A percentile compares a stretch with the other conserved stretches of the same genome.
Conservation (phyloP, 2,888 invertebrate species). For the Pycnomerus fuliginosus region DNA sequence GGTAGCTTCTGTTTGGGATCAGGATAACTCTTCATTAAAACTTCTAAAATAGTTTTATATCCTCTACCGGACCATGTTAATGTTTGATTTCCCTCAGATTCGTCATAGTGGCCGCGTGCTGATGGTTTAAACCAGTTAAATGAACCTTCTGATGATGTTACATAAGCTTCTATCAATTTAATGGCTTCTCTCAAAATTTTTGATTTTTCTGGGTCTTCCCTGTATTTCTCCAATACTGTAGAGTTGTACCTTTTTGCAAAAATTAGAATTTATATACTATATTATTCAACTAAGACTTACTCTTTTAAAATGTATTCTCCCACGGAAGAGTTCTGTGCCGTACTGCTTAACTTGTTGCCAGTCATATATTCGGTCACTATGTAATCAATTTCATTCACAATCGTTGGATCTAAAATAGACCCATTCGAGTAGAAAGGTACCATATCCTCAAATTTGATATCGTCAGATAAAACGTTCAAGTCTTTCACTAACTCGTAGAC, state of each 20-base stretch:
- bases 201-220: slow-evolving; percentile 17
- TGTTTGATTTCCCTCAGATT: not conserved
- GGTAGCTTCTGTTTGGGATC: slow-evolving; percentile 26
- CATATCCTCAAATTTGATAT: not conserved
- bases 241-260: slow-evolving; percentile 23
- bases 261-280: not conserved
- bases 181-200: slow-evolving; percentile 14
- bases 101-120: not conserved
- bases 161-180: slow-evolving; percentile 24
- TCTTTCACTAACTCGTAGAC: slow-evolving; percentile 32
- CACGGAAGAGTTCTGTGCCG: slow-evolving; percentile 11
- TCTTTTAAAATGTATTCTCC: not conserved
- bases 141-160: slow-evolving; percentile 48
- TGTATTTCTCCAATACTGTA: slow-evolving; percentile 18
- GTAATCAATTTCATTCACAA: not conserved
- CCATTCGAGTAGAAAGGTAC: slow-evolving; percentile 17
- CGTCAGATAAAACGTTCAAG: slow-evolving; percentile 12
- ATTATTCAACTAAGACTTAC: not conserved
- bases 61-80: not conserved
- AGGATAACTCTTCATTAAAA: not conserved
- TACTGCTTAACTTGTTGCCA: slow-evolving; percentile 22
- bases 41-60: not conserved
- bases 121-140: slow-evolving; percentile 55
- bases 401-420: slow-evolving; percentile 6
- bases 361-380: not conserved